Evolutionary conservation across 1,140 invertebrate genomes (phyloP).

Genomic region (Gonatopus flavifemur): DNA sequence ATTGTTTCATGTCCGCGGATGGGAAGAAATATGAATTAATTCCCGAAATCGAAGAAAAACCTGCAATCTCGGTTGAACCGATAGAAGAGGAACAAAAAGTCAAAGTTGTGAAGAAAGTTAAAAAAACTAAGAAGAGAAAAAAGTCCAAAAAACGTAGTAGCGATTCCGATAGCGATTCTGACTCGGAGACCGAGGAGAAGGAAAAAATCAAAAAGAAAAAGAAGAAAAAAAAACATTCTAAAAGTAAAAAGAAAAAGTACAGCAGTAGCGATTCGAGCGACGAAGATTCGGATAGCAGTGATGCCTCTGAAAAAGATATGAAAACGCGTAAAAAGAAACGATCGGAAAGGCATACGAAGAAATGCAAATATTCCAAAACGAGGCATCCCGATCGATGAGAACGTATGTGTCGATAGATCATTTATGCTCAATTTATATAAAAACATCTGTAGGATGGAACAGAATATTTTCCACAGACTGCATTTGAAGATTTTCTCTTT

Average conservation of each 20-base stretch:
- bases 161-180: conserved; percentile 20
- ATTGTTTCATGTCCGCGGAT: conserved; percentile 50
- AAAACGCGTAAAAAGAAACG: conserved; percentile 33
- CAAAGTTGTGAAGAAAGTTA: conserved; percentile 33
- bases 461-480: too few species aligned
- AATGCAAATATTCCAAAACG: conserved; percentile 43
- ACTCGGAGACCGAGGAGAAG: conserved; percentile 16
- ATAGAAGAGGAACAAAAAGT: conserved; percentile 21
- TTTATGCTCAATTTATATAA: conserved; percentile 2
- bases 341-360: conserved; percentile 30
- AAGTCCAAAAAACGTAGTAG: conserved; percentile 15
- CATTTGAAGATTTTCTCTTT: too few species aligned
- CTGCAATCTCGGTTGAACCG: background rate
- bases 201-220: conserved; percentile 31
- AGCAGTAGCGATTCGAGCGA: conserved; percentile 26
- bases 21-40: conserved; percentile 54
- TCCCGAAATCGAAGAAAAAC: conserved; percentile 42
- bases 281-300: conserved; percentile 17
- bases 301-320: conserved; percentile 19
- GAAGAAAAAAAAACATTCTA: conserved; percentile 42
- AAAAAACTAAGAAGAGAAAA: conserved; percentile 33
- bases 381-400: conserved; percentile 30
- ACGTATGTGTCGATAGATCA: background rate
- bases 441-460: background rate
- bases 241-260: conserved; percentile 32